Conservation (phyloP, 2,888 invertebrate species). For the Spatulosminthurus flaviceps region DNA sequence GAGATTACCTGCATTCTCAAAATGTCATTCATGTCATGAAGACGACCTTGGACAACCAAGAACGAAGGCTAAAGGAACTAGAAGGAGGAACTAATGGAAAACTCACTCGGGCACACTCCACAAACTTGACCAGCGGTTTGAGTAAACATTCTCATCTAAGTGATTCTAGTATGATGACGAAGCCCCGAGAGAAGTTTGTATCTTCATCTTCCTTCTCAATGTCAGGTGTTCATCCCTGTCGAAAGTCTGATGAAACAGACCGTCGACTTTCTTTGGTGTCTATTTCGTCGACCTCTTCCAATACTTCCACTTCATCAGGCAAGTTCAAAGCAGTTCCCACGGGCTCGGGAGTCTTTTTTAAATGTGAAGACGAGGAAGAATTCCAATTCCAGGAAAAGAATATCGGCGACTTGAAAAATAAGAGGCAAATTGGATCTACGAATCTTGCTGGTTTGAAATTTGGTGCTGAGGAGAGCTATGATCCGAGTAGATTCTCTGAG, state of each 20-base stretch:
- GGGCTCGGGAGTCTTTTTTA: constrained; percentile 68
- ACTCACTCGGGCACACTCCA: neutral
- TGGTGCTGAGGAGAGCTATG: neutral
- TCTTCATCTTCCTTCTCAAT: constrained; percentile 11
- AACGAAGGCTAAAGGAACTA: neutral
- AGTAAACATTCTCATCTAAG: constrained; percentile 13
- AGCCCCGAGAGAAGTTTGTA: neutral
- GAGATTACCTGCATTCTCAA: constrained; percentile 38
- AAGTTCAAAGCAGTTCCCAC: constrained; percentile 55
- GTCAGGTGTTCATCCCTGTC: neutral
- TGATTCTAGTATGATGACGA: constrained; percentile 19
- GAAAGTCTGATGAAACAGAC: neutral
- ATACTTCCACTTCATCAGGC: constrained; percentile 55
- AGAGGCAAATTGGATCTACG: constrained; percentile 68
- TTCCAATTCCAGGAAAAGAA: constrained; percentile 85
- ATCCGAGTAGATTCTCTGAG: constrained; percentile 71
- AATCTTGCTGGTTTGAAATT: constrained; percentile 25
- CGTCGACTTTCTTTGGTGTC: constrained; percentile 52
- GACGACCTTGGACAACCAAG: constrained; percentile 45
- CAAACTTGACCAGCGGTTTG: neutral
- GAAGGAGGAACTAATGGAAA: neutral
- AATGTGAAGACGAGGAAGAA: constrained; percentile 86
- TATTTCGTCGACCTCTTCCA: constrained; percentile 52
- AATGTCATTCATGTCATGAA: constrained; percentile 39
- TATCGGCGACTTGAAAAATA: constrained; percentile 72